phyloP scores from a whole-genome alignment of 2,888 invertebrate genomes.

The Erebia palarica region DNA sequence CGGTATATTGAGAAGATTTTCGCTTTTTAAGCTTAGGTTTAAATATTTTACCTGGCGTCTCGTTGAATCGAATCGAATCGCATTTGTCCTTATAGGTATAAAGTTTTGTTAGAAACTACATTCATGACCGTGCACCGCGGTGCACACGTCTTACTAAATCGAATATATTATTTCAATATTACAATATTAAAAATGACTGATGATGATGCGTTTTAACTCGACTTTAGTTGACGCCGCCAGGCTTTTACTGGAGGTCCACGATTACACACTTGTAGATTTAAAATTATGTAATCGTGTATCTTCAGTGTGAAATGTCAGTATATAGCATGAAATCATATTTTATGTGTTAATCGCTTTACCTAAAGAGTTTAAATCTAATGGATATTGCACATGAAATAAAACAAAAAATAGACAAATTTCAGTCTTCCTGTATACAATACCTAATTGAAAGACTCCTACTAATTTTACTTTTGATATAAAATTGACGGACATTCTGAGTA shows the following conservation, averaged over 20 bases:
- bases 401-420: conserved; percentile 41
- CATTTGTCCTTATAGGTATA: neutral
- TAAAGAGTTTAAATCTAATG: neutral
- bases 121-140: neutral
- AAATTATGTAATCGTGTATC: neutral
- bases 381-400: conserved; percentile 9
- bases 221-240: neutral
- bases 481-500: conserved; percentile 41
- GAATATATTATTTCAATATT: no score
- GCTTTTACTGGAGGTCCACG: neutral
- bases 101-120: neutral
- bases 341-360: neutral
- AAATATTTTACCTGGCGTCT: neutral
- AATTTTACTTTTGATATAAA: conserved; percentile 38
- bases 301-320: neutral
- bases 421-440: conserved; percentile 54
- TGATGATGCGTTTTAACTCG: neutral
- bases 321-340: conserved; percentile 12
- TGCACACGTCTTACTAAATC: neutral
- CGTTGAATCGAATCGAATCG: neutral
- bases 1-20: neutral
- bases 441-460: conserved; percentile 39
- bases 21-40: conserved; percentile 32
- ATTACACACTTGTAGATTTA: neutral
- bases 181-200: no score